Evolutionary conservation across 2,888 invertebrate genomes (phyloP).

Genomic region (Oegoconia quadripuncta): DNA sequence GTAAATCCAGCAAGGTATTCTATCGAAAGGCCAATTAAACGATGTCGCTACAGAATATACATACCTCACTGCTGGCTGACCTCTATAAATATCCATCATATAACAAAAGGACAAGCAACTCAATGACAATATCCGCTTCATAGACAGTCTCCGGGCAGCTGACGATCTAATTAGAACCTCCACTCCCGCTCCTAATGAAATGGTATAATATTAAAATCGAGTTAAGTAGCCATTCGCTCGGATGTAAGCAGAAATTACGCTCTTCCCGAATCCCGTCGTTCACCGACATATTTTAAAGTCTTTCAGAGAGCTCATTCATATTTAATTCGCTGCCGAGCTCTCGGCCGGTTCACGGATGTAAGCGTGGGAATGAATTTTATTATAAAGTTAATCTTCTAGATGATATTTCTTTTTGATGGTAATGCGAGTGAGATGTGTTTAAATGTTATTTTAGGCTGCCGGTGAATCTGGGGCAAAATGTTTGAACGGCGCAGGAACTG

Average conservation of each 20-base stretch:
- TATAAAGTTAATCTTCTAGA: conserved; percentile 3
- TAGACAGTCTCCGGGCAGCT: neutral
- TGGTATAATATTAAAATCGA: conserved; percentile 38
- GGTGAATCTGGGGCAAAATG: too few relatives aligned
- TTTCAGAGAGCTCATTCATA: conserved; percentile 9
- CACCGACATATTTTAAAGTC: conserved; percentile 9
- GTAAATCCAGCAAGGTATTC: too few relatives aligned
- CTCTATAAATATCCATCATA: too few relatives aligned
- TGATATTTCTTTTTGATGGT: conserved; percentile 2
- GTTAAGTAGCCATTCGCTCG: conserved; percentile 30
- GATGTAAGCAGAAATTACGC: conserved; percentile 32
- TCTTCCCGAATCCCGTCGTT: conserved; percentile 8
- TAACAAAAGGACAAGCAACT: too few relatives aligned
- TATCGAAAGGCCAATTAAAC: too few relatives aligned
- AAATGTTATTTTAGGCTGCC: neutral
- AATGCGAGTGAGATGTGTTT: neutral
- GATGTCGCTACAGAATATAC: too few relatives aligned
- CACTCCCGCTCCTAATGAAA: conserved; percentile 27
- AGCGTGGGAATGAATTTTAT: conserved; percentile 3
- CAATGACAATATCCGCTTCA: too few relatives aligned
- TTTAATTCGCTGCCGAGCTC: conserved; percentile 1
- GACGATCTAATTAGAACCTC: conserved; percentile 25
- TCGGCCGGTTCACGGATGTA: neutral
- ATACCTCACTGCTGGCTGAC: too few relatives aligned
- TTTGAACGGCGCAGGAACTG: too few relatives aligned